These are phyloP conservation scores for Napeogenes sylphis DNA, from an alignment of 2,888 invertebrate genomes.

Conservation along the genomic window DNA sequence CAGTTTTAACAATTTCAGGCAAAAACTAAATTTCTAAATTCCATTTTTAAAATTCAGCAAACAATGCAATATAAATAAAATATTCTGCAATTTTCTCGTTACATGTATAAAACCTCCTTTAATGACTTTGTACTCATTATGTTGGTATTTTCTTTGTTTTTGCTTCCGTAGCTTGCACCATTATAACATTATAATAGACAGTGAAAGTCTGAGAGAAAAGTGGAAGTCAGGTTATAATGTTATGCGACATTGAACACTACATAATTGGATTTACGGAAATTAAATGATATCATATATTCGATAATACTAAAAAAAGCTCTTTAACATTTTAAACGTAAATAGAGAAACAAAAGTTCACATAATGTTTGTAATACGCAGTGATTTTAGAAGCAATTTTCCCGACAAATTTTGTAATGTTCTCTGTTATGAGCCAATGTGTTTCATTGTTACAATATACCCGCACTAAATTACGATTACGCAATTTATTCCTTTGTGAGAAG, in stretches of 20 bases:
- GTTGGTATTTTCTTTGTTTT: background rate
- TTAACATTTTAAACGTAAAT: too few species aligned
- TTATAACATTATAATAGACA: constrained; percentile 16
- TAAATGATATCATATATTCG: background rate
- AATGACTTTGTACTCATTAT: constrained; percentile 1
- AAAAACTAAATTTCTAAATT: constrained; percentile 1
- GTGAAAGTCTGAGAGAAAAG: constrained; percentile 23
- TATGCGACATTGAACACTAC: constrained; percentile 13
- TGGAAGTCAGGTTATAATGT: constrained; percentile 11
- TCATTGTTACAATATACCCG: constrained; percentile 16
- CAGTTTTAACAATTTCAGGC: background rate
- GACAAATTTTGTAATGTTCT: constrained; percentile 17
- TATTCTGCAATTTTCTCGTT: background rate
- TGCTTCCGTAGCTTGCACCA: background rate
- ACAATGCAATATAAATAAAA: background rate
- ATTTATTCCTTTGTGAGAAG: constrained; percentile 14
- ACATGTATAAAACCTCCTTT: background rate
- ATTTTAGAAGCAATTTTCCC: constrained; percentile 18
- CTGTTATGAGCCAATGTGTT: constrained; percentile 16
- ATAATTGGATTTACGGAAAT: background rate
- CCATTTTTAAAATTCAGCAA: too few species aligned
- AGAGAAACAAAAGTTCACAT: too few species aligned
- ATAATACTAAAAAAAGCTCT: too few species aligned
- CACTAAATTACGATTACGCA: constrained; percentile 15
- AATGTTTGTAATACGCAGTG: background rate